phyloP scores from a whole-genome alignment of 2,113 vertebrate species.

The Stegostoma tigrinum region DNA sequence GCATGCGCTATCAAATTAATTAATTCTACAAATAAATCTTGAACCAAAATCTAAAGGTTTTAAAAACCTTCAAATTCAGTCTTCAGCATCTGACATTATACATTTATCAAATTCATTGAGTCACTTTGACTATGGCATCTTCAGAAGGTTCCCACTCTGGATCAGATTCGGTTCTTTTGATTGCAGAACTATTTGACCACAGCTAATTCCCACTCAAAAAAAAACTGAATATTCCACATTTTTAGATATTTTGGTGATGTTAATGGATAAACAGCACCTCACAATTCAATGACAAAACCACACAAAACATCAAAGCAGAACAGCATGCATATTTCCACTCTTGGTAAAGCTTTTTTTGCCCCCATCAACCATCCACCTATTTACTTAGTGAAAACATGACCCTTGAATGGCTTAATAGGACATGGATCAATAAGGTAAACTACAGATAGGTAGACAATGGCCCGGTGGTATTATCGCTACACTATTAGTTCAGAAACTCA shows the following conservation, averaged over 20 bases:
- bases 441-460: neutral
- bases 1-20: neutral
- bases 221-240: neutral
- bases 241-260: neutral
- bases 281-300: neutral
- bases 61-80: neutral
- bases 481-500: too few species aligned
- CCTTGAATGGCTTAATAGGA: neutral
- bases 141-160: neutral
- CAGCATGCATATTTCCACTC: neutral
- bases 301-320: neutral
- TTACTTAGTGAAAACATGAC: neutral
- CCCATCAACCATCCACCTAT: neutral
- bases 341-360: neutral
- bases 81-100: neutral
- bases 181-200: neutral
- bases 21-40: neutral
- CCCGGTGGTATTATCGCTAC: too few species aligned
- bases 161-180: neutral
- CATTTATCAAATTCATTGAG: neutral
- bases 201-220: neutral
- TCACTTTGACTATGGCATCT: neutral
- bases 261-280: neutral
- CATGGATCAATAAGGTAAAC: neutral
- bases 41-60: neutral